Evolutionary conservation across 2,113 vertebrate genomes (phyloP).

Genomic region (Megaptera novaeangliae): DNA sequence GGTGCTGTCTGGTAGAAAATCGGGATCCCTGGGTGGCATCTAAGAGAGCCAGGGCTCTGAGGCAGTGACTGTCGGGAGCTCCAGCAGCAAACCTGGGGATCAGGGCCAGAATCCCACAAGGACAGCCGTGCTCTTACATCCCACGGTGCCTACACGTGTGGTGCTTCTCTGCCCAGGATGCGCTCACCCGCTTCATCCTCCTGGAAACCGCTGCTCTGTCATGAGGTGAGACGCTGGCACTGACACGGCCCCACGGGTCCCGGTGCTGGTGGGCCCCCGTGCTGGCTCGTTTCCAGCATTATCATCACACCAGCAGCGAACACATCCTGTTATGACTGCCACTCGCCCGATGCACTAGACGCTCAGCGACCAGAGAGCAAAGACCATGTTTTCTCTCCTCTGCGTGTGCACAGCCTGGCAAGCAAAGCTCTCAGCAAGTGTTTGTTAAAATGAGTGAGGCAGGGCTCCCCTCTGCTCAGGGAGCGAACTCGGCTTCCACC

Average conservation of each 20-base stretch:
- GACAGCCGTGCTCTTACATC: not conserved
- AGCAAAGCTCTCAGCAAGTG: not conserved
- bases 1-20: not conserved
- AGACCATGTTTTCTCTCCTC: not conserved
- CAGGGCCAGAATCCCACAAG: not conserved
- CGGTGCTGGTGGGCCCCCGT: not conserved
- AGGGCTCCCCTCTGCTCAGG: not conserved
- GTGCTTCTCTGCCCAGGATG: not conserved
- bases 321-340: not conserved
- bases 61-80: not conserved
- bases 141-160: not conserved
- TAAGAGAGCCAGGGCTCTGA: not conserved
- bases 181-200: not conserved
- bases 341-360: not conserved
- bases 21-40: not conserved
- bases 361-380: not conserved
- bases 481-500: not conserved
- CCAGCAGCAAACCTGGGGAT: not conserved
- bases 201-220: not conserved
- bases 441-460: not conserved
- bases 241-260: not conserved
- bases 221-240: fast-evolving
- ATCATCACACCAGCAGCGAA: not conserved
- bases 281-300: too few relatives aligned
- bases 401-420: fast-evolving